These are phyloP conservation scores for Semicossyphus pulcher DNA, from an alignment of 2,113 vertebrate species.

Conservation along the genomic window DNA sequence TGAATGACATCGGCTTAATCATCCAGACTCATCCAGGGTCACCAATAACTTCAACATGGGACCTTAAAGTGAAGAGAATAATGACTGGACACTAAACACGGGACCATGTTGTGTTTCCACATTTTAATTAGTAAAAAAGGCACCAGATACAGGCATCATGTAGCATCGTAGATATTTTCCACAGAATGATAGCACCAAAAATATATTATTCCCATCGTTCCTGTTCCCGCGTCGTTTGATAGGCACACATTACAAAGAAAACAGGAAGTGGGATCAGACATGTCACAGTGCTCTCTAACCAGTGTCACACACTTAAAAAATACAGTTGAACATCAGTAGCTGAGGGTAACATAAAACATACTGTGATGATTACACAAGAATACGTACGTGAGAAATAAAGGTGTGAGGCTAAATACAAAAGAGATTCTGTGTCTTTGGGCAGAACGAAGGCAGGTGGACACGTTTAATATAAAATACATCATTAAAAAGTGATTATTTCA, in stretches of 20 bases:
- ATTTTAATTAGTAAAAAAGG: slow-evolving; percentile 78
- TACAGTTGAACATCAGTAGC: slow-evolving; percentile 56
- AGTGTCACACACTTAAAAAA: slow-evolving; percentile 47
- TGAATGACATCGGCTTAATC: no score
- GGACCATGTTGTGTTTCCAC: background rate
- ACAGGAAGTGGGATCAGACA: slow-evolving; percentile 26
- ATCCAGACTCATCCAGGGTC: no score
- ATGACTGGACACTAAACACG: background rate
- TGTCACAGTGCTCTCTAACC: slow-evolving; percentile 39
- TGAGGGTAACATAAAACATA: slow-evolving; percentile 55
- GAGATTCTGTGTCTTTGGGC: slow-evolving; percentile 54
- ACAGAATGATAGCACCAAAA: slow-evolving; percentile 88
- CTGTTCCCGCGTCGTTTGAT: slow-evolving; percentile 47
- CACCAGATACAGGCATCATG: slow-evolving; percentile 78
- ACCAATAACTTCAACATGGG: no score
- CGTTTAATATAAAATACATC: slow-evolving; percentile 36
- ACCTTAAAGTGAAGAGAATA: no score
- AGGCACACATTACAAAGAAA: slow-evolving; percentile 75
- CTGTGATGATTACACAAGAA: slow-evolving; percentile 58
- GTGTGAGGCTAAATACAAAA: background rate
- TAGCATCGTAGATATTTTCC: slow-evolving; percentile 77
- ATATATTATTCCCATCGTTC: slow-evolving; percentile 71
- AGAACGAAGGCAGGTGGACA: slow-evolving; percentile 59
- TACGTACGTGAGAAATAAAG: slow-evolving; percentile 23
- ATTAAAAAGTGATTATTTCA: slow-evolving; percentile 37